Percentiles rank a stretch among this genome's conserved stretches.
These are phyloP conservation scores for Pangasius macronema DNA, from an alignment of 2,797 vertebrate species.

Conservation along the genomic window DNA sequence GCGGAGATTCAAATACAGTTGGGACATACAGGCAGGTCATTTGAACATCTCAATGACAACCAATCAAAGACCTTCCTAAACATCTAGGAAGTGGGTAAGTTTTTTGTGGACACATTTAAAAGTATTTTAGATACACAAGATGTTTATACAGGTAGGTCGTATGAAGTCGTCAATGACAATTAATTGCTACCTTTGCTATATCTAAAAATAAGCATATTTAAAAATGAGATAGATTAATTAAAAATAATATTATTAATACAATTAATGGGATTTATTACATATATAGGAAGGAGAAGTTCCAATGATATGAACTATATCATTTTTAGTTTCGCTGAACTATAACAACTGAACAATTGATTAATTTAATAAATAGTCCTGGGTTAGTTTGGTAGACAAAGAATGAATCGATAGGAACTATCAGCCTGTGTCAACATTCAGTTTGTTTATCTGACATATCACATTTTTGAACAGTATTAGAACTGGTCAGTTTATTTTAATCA, in stretches of 20 bases:
- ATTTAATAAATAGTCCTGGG: not conserved
- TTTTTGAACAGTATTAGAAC: not conserved
- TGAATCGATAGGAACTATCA: not conserved
- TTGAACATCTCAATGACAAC: slow-evolving; percentile 42
- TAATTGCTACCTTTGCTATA: not conserved
- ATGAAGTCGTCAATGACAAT: slow-evolving; percentile 35
- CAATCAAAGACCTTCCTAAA: slow-evolving; percentile 35
- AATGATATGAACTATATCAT: not conserved
- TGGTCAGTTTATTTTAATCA: not conserved
- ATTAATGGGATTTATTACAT: not conserved
- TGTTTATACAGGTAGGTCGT: slow-evolving; percentile 42
- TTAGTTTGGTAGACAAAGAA: not conserved
- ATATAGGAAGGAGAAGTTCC: not conserved
- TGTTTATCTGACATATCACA: not conserved
- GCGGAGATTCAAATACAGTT: slow-evolving; percentile 54
- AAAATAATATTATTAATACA: not conserved
- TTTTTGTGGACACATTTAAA: slow-evolving; percentile 40
- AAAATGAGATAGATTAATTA: not conserved
- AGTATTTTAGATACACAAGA: slow-evolving; percentile 44
- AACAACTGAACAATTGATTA: not conserved
- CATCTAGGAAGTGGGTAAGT: slow-evolving; percentile 26
- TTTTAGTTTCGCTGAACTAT: not conserved
- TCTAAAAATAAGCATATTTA: not conserved
- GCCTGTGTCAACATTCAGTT: not conserved
- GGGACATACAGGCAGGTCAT: slow-evolving; percentile 41